Evolutionary conservation across 1,140 invertebrate genomes (phyloP), one percentile per base, ranked within the genome.

Genomic region (Drosophila bipectinata): DNA sequence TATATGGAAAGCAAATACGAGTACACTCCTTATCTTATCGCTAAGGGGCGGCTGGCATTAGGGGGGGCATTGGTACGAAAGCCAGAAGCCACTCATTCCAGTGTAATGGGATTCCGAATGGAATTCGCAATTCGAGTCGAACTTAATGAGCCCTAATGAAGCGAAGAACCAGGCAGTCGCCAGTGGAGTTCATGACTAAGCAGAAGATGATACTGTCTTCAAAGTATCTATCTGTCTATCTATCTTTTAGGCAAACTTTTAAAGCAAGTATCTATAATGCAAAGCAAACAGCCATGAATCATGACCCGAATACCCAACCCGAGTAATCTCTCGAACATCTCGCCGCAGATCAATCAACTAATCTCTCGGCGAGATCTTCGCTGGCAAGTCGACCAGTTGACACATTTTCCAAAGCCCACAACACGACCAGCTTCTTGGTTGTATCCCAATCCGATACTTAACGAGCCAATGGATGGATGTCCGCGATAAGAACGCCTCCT

Each of bases 81-180:
- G 26, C 12, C 67, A 68, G 14, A 66, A 37, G 53, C 45, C 24
- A 28, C 18, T 21, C 41, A 48, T 10, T 57, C 34, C 32, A 18
- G 44, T 57, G 52, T 57, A 71, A 71, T 57, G 67, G 63, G 44
- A 71, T 39, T 69, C 52, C 44, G 32, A 69, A 57, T 71, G 67
- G 63, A 69, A 69, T 69, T 68, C 18, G 63, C 44, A 30, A 68
- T 68, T 67, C 7, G 41, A 69, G 63, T 69, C 2, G 41, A 39
- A 56, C 15, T 69, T 56, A 56, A 67, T 56, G 51, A 44, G 28
- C n/a, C 63, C 21, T 21, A 47, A 67, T 67, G 9, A 24, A 15
- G 34, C 47, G 26, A 18, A n/a, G 26, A 52, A 63, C 52, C 49
- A 60, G 37, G 14, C 26, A 26, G 48, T 34, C 18, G 14, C 34